phyloP scores from a whole-genome alignment of 2,113 vertebrate species.

The Empidonax alnorum region DNA sequence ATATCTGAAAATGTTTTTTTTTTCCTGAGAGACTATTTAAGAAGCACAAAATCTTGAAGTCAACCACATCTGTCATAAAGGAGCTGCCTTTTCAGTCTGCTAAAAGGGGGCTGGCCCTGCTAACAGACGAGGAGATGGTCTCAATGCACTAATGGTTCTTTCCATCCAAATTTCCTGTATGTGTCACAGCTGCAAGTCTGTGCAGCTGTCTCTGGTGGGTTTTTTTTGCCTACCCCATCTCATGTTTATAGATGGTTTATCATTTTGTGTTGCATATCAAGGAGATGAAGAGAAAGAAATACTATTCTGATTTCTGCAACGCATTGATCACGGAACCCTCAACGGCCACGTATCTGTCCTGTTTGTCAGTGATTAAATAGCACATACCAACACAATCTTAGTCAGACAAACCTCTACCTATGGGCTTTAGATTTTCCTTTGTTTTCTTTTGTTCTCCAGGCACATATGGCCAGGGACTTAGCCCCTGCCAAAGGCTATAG shows the following conservation, averaged over 20 bases:
- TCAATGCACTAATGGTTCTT: slow-evolving; percentile 71
- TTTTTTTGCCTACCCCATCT: neutral
- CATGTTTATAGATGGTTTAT: slow-evolving; percentile 3
- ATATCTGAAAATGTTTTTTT: neutral
- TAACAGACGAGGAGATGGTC: slow-evolving; percentile 45
- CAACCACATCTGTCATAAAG: neutral
- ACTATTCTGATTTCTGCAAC: neutral
- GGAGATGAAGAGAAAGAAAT: neutral
- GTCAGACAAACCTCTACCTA: neutral
- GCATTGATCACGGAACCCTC: neutral
- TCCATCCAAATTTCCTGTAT: slow-evolving; percentile 72
- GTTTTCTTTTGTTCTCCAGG: neutral
- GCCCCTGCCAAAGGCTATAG: neutral
- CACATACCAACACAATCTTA: neutral
- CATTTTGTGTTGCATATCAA: neutral
- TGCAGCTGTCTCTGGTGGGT: slow-evolving; percentile 59
- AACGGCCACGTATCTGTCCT: neutral
- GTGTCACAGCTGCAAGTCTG: slow-evolving; percentile 66
- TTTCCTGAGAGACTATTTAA: neutral
- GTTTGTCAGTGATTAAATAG: neutral
- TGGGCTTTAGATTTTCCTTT: neutral
- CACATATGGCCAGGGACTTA: neutral
- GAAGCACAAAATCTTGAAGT: neutral
- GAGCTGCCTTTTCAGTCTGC: slow-evolving; percentile 30
- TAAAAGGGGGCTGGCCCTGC: slow-evolving; percentile 14